Evolutionary conservation across 2,888 invertebrate genomes (phyloP), one percentile per base, ranked within the genome.

Genomic region (Caenorhabditis sp.): DNA sequence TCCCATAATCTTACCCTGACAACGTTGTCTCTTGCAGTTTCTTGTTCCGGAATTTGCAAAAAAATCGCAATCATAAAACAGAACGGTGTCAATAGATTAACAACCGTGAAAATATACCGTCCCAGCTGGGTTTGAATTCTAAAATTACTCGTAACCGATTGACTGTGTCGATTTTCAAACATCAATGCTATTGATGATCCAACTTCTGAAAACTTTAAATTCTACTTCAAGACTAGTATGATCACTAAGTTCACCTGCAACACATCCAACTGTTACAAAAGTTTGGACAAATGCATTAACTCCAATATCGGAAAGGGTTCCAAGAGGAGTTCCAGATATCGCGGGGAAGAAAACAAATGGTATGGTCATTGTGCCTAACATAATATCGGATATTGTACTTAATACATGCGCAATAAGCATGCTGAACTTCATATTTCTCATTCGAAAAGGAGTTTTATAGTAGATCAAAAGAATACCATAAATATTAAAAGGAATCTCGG

Each of bases 101-200:
- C 21, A 17, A 62, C 14, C 25, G 54, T 58, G 49, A 70, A 70
- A 14, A 25, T 17, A 12, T 59, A 59, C 12, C 70, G 26, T 4
- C 52, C 25, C 0, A 25, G 31, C 1, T 58, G 54, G 0, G 62
- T 62, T 36, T 58, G 31, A 7, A 70, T 62, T 49, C 59, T 62
- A 57, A 66, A 56, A n/a, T 58, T 36, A n/a, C 63, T 60, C 1
- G 59, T 66, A 2, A 71, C 70, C 2, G 70, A 62, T 60, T 71
- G 70, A 26, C 26, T 54, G 7, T 71, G 67, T 5, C 70, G 70
- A 56, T 71, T 71, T 36, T 71, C 70, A 59, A 71, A 71, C 62
- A 70, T 62, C 21, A 71, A 71, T 1, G 66, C 70, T 5, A 71
- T 67, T 14, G 70, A 71, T 38, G 63, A 53, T 23, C 70, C 66